Evolutionary conservation across 2,113 vertebrate species (phyloP).

Genomic region (Mugil cephalus): DNA sequence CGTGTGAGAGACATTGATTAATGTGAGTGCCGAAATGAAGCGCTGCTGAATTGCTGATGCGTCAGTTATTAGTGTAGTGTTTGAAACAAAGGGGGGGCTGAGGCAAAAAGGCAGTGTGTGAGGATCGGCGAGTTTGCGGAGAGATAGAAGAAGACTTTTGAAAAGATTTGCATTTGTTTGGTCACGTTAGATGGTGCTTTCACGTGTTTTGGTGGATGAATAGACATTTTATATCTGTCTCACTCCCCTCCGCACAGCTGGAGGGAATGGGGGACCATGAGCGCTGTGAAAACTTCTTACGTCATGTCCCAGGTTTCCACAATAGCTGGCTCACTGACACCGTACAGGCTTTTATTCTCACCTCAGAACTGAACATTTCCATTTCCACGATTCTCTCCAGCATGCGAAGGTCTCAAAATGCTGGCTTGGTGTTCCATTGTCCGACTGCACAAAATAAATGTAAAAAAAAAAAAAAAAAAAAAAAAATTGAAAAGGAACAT

Average conservation of each 20-base stretch:
- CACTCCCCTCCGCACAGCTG: neutral
- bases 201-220: slow-evolving; percentile 4
- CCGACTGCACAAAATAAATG: neutral
- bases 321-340: neutral
- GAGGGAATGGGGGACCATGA: too few relatives aligned
- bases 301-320: neutral
- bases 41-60: slow-evolving; percentile 36
- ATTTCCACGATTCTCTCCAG: too few relatives aligned
- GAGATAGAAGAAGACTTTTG: slow-evolving; percentile 3
- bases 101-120: slow-evolving; percentile 7
- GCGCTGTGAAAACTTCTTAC: neutral
- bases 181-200: slow-evolving; percentile 4
- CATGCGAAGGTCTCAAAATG: neutral
- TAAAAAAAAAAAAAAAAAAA: neutral
- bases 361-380: neutral
- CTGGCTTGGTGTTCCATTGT: neutral
- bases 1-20: slow-evolving; percentile 55
- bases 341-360: neutral
- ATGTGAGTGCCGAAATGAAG: slow-evolving; percentile 40
- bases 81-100: slow-evolving; percentile 27
- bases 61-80: slow-evolving; percentile 35
- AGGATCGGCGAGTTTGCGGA: slow-evolving; percentile 4
- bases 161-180: neutral
- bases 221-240: slow-evolving; percentile 2
- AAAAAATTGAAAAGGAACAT: neutral